Evolutionary conservation across 1,140 invertebrate genomes (phyloP), one percentile per base, ranked within the genome.

Genomic region (Bombus sibiricus): DNA sequence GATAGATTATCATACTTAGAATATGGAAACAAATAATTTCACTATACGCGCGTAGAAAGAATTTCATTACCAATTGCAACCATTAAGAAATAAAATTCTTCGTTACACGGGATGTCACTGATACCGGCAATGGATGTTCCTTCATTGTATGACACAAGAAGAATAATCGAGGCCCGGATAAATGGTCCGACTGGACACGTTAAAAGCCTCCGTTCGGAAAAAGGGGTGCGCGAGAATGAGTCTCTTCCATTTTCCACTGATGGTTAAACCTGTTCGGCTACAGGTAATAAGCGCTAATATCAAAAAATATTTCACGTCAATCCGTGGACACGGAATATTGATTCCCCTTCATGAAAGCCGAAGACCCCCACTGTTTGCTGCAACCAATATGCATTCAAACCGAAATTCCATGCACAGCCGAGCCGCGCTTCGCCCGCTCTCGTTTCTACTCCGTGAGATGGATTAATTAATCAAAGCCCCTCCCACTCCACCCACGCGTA

Each of bases 231-330:
- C n/a, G 80, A 81, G 86, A 90, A 91, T 81, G 89, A 92, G 62
- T 74, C 69, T 88, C 83, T 83, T 88, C 84, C 83, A 89, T 88
- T 91, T 91, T 22, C 53, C 88, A 69, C 15, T 34, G 79, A 69
- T 68, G 83, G 86, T 90, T 93, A 91, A 91, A 89, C 75, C 83
- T 86, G 82, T 80, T 69, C 78, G 88, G 83, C 85, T 89, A 85
- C 89, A 90, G 91, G 88, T 93, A 93, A 93, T 93, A 93, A 94
- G 91, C 91, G 88, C 82, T 92, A 91, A 94, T 93, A 93, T 92
- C 87, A 90, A 90, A 90, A 93, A 94, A 94, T 94, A 93, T 94
- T 94, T 92, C 92, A 92, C 90, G 90, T 93, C 92, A 92, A 94
- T 93, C 90, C 86, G 73, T 81, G 88, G 86, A 91, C 88, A 89